Evolutionary conservation across 92 coral and sea anemone genomes (phyloP).

Genomic region (Diadumene lineata): DNA sequence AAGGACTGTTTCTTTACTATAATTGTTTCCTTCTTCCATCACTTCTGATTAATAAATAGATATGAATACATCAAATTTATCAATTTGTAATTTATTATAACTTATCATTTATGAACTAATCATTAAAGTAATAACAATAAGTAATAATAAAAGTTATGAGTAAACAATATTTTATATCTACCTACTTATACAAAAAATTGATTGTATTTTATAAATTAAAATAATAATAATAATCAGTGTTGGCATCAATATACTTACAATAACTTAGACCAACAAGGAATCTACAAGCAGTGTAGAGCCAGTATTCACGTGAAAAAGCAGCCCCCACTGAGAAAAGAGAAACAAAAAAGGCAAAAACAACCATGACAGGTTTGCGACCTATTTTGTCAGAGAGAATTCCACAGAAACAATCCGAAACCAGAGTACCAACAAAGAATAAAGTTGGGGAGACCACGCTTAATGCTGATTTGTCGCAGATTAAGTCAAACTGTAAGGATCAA

Average conservation of each 20-base stretch:
- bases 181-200: too few species aligned
- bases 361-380: constrained; percentile 44
- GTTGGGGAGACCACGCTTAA: constrained; percentile 43
- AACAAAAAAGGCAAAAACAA: constrained; percentile 34
- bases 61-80: too few species aligned
- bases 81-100: too few species aligned
- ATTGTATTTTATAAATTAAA: too few species aligned
- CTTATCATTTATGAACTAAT: too few species aligned
- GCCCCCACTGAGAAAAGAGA: constrained; percentile 33
- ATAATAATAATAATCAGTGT: too few species aligned
- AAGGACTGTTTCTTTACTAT: too few species aligned
- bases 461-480: constrained; percentile 43
- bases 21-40: too few species aligned
- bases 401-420: constrained; percentile 33
- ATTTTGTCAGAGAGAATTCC: constrained; percentile 54
- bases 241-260: constrained; percentile 20
- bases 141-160: too few species aligned
- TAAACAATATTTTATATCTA: too few species aligned
- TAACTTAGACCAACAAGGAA: constrained; percentile 44
- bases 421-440: constrained; percentile 48
- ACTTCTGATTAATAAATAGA: too few species aligned
- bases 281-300: constrained; percentile 41
- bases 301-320: constrained; percentile 35
- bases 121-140: too few species aligned
- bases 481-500: constrained; percentile 42